Base-by-base conservation (phyloP, 2,888 invertebrate species). In the Xestobium rufovillosum region DNA sequence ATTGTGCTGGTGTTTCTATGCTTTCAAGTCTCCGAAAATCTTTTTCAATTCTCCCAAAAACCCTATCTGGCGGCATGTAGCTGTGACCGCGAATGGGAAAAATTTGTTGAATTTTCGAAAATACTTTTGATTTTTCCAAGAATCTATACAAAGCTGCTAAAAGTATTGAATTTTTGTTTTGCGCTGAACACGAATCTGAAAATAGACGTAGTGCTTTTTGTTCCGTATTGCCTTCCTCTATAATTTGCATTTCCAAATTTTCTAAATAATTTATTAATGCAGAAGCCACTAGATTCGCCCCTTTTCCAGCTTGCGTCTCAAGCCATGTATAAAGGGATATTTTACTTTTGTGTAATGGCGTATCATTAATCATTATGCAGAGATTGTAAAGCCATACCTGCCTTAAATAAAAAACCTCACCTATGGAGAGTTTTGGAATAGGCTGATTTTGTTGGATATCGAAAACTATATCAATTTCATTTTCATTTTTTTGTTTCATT, bases 351-450 rank as follows among this genome's bases (percentile, higher is more conserved):
- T 15, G 31, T n/a, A n/a, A n/a, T n/a, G n/a, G n/a, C n/a, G n/a
- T n/a, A n/a, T n/a, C n/a, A n/a, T n/a, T n/a, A n/a, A n/a, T n/a
- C 10, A 31, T 14, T 13, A 31, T 14, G 14, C 31, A 12, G 8
- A 31, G 14, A 14, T 31, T 31, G 14, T 31, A 31, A 4, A 31
- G 14, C 31, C 31, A 8, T 9, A 31, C 15, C 14, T 31, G 31
- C 14, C 31, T 31, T 31, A 14, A 31, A 31, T 14, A 31, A 10
- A 31, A 31, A 9, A 31, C 31, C 13, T 31, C 31, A 31, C 12
- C 31, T 9, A 31, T 14, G 9, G 31, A 31, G 13, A 31, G 10
- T 31, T 31, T 31, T 4, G 31, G 31, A 12, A 31, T 6, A 9
- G 14, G 31, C 15, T 31, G 31, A 14, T 31, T 31, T 10, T 31